phyloP scores from a whole-genome alignment of 2,797 vertebrate genomes.

The Podarcis lilfordi region DNA sequence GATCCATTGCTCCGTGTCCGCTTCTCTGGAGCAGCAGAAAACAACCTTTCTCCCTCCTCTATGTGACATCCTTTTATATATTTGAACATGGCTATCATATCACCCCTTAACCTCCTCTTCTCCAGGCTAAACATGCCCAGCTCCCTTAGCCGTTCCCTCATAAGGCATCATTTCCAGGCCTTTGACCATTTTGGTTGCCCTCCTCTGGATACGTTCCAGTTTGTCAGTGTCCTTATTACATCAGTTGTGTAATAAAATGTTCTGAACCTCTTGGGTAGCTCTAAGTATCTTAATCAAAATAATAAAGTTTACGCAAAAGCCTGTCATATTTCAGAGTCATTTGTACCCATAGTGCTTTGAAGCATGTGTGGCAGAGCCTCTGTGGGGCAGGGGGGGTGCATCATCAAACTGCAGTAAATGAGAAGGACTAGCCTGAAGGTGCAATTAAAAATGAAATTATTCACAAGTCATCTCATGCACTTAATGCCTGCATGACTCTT shows the following conservation, averaged over 20 bases:
- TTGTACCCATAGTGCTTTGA: background rate
- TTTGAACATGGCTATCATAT: too few relatives aligned
- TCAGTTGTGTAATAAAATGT: background rate
- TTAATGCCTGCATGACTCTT: background rate
- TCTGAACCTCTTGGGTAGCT: background rate
- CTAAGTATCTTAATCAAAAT: background rate
- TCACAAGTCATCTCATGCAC: background rate
- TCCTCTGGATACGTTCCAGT: too few relatives aligned
- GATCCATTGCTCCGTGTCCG: too few relatives aligned
- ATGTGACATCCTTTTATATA: too few relatives aligned
- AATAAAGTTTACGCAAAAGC: background rate
- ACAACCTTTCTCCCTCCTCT: too few relatives aligned
- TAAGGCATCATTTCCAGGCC: too few relatives aligned
- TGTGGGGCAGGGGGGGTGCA: background rate
- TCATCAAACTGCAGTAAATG: background rate
- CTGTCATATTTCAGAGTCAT: background rate
- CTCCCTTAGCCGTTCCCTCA: too few relatives aligned
- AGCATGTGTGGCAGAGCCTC: background rate
- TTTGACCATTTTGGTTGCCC: too few relatives aligned
- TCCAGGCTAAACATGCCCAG: too few relatives aligned
- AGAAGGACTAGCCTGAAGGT: background rate
- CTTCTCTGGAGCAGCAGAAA: too few relatives aligned
- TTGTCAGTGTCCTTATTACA: background rate
- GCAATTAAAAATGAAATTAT: conserved; percentile 3
- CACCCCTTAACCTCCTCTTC: too few relatives aligned